These are phyloP conservation scores for Netelia fuscicornis DNA, from an alignment of 2,888 invertebrate species.

Conservation along the genomic window DNA sequence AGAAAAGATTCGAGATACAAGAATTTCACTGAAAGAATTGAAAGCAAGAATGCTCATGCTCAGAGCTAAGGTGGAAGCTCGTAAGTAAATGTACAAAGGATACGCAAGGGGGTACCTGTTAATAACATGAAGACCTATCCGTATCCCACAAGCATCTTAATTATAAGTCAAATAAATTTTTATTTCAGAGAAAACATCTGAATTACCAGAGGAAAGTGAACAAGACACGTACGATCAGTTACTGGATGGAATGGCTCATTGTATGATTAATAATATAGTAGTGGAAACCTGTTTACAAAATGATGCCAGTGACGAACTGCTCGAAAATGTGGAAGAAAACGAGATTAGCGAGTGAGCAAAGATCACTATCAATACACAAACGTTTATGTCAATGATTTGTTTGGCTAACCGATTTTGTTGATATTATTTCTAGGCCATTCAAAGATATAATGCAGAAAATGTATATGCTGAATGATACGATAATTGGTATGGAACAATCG, in stretches of 20 bases:
- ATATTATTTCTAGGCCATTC: conserved; percentile 58
- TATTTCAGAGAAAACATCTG: conserved; percentile 24
- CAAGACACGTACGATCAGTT: conserved; percentile 52
- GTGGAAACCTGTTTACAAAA: conserved; percentile 58
- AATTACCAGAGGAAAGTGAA: conserved; percentile 42
- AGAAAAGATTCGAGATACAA: conserved; percentile 67
- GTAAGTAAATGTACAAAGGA: conserved; percentile 44
- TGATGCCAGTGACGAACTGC: conserved; percentile 28
- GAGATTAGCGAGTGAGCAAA: conserved; percentile 44
- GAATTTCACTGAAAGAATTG: conserved; percentile 59
- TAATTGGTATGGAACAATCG: conserved; percentile 46
- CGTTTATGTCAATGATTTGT: neutral
- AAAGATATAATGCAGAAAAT: conserved; percentile 64
- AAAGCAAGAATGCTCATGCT: conserved; percentile 63
- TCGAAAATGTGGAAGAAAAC: conserved; percentile 29
- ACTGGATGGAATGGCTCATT: conserved; percentile 55
- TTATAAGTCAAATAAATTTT: neutral
- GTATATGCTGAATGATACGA: conserved; percentile 63
- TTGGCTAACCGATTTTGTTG: neutral
- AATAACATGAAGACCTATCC: neutral
- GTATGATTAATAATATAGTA: conserved; percentile 47
- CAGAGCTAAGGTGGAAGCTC: conserved; percentile 50
- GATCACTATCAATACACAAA: neutral
- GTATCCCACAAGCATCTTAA: neutral
- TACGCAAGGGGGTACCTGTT: too few relatives aligned